Conservation (phyloP, 2,113 vertebrate species). For the Propithecus coquereli region DNA sequence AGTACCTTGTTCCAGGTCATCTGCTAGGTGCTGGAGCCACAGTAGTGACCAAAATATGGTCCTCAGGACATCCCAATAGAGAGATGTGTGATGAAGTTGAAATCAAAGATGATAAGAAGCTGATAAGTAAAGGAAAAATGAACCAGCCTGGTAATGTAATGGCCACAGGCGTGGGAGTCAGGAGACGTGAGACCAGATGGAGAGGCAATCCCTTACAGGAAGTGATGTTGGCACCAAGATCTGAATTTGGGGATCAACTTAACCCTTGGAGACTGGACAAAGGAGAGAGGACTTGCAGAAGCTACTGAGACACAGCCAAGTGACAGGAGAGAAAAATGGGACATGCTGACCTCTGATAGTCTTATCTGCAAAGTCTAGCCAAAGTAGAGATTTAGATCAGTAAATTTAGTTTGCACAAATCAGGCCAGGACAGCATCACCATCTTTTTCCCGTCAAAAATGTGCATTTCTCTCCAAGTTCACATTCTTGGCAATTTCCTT, state of each 20-base stretch:
- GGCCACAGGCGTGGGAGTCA: accelerated
- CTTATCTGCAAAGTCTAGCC: neutral
- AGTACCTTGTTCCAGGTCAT: neutral
- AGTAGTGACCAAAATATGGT: neutral
- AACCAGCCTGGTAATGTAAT: accelerated
- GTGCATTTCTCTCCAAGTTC: neutral
- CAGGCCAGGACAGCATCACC: neutral
- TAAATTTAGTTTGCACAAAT: neutral
- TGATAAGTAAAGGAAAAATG: accelerated
- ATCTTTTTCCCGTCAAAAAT: neutral
- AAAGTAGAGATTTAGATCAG: neutral
- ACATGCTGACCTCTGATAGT: neutral
- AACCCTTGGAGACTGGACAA: neutral
- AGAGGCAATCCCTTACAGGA: neutral
- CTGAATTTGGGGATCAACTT: neutral
- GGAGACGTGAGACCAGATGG: neutral
- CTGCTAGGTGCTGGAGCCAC: neutral
- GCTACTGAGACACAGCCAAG: neutral
- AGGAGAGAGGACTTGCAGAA: neutral
- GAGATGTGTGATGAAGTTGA: neutral
- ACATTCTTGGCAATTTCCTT: neutral
- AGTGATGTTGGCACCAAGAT: neutral
- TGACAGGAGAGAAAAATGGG: neutral
- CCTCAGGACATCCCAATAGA: neutral
- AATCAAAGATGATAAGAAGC: neutral